Conservation (phyloP, 1,140 invertebrate species). For the Lasaia peninsularis region DNA sequence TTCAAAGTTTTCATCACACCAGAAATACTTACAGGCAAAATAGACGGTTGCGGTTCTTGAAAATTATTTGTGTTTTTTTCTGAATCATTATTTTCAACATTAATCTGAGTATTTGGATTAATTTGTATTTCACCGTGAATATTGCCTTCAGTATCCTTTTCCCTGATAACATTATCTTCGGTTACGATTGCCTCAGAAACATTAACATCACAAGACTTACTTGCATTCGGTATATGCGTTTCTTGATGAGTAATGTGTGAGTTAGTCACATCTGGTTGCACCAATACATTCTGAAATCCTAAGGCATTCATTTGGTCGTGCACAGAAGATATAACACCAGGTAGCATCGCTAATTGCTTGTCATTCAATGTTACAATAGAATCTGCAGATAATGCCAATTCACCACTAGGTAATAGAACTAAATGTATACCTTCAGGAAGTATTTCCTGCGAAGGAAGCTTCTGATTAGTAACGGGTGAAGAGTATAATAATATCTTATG, state of each 20-base stretch:
- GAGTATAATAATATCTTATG: constrained; percentile 34
- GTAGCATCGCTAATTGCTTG: constrained; percentile 20
- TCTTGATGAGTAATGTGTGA: not conserved
- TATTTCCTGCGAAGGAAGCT: not conserved
- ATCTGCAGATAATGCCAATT: constrained; percentile 33
- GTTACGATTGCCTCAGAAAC: no score
- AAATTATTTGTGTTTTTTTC: not conserved
- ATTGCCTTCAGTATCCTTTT: not conserved
- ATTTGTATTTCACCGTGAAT: not conserved
- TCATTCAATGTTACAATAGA: constrained; percentile 29
- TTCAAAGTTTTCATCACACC: not conserved
- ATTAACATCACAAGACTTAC: not conserved
- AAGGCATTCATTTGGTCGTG: not conserved
- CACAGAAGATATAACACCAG: constrained; percentile 10
- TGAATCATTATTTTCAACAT: not conserved
- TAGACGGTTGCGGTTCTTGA: not conserved
- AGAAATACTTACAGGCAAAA: not conserved
- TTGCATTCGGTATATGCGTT: not conserved
- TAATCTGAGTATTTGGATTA: not conserved
- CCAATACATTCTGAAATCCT: not conserved
- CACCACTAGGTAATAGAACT: constrained; percentile 31
- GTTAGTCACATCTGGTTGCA: not conserved
- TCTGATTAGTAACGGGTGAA: not conserved
- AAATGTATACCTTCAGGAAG: constrained; percentile 43
- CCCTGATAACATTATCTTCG: not conserved